Evolutionary conservation across 2,888 invertebrate species (phyloP), one percentile per base, ranked within the genome.

Genomic region (Ophion costatus): DNA sequence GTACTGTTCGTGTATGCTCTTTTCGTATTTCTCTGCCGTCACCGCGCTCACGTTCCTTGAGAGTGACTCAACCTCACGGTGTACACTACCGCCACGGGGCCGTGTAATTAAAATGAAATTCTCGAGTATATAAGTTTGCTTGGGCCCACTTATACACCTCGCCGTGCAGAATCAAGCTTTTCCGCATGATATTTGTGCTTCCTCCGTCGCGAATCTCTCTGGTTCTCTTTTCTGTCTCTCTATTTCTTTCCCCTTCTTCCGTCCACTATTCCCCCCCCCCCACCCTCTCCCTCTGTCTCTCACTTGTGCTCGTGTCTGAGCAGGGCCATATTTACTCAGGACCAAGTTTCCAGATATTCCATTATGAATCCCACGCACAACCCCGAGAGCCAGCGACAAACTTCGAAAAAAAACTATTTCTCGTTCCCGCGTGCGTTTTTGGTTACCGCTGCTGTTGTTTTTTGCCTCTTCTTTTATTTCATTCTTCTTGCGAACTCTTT

Each of bases 41-140:
- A 57, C 64, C 67, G 42, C 14, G 51, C 17, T 14, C 4, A 51
- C 73, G 66, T 56, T 51, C n/a, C 64, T 74, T 59, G 51, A n/a
- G n/a, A n/a, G n/a, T n/a, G n/a, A n/a, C n/a, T n/a, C 22, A 51
- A 22, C 56, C 67, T 29, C 51, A 38, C 38, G 64, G 66, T 80
- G 9, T 73, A 42, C 33, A 29, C 5, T n/a, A 42, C 80, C 56
- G 80, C 80, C 71, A 82, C 56, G 73, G 67, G 45, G 74, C 22
- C 76, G 82, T 84, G 86, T 87, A 89, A 90, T 89, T 90, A 89
- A 89, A 90, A 88, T 87, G 87, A 88, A 89, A 90, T 89, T 89
- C 87, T 86, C 84, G 80, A 87, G 84, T 85, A 81, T 86, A 87
- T 85, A 86, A 88, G 84, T 82, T 87, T 75, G 86, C 86, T 79